These are phyloP conservation scores for Bombus sibiricus DNA, from an alignment of 1,140 invertebrate species.

Conservation along the genomic window DNA sequence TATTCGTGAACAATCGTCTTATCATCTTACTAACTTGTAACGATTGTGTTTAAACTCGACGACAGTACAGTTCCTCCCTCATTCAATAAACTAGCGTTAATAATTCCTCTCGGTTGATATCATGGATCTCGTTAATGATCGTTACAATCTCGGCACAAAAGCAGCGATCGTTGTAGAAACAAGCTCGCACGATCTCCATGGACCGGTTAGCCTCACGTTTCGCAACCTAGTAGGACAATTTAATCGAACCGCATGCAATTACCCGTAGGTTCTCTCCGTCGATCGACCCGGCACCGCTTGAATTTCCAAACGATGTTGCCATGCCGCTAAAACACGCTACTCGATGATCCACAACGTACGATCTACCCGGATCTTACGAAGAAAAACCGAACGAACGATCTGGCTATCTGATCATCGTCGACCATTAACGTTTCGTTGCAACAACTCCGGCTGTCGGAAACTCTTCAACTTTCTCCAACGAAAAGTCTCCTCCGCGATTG, in stretches of 20 bases:
- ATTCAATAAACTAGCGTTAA: neutral
- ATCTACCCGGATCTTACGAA: no score
- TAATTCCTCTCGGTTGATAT: neutral
- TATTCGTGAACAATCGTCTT: neutral
- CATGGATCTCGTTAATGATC: conserved; percentile 32
- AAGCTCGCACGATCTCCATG: conserved; percentile 5
- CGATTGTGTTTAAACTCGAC: neutral
- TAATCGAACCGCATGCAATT: conserved; percentile 46
- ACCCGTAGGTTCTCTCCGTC: neutral
- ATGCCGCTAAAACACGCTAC: neutral
- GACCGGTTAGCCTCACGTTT: conserved; percentile 8
- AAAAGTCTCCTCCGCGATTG: neutral
- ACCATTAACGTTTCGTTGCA: neutral
- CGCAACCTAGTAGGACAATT: conserved; percentile 33
- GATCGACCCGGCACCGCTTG: neutral
- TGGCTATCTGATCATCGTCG: neutral
- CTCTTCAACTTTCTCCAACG: neutral
- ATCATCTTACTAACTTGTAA: neutral
- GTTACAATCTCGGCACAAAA: neutral
- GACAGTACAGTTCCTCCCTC: neutral
- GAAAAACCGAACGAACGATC: neutral
- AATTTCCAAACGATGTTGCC: conserved; percentile 24
- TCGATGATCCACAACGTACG: neutral
- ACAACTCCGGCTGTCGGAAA: neutral
- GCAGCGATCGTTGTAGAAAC: conserved; percentile 11